These are phyloP conservation scores for Zaprionus capensis DNA, from an alignment of 1,140 invertebrate species.

Conservation along the genomic window DNA sequence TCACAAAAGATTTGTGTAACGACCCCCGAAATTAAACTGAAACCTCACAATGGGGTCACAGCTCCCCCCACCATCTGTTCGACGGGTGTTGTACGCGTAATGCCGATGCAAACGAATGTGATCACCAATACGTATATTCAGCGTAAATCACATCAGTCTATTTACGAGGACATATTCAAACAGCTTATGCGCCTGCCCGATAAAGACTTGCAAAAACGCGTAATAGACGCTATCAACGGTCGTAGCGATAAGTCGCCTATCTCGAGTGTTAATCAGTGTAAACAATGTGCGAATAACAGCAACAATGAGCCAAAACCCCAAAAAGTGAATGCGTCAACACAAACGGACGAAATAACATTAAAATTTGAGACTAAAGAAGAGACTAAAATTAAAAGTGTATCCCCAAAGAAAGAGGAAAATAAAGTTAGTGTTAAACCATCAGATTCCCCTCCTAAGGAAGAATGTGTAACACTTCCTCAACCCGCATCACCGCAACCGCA, in stretches of 20 bases:
- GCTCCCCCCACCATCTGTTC: conserved; percentile 2
- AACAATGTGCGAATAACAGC: conserved; percentile 47
- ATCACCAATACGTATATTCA: conserved; percentile 60
- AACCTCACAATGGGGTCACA: conserved; percentile 10
- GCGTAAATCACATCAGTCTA: conserved; percentile 57
- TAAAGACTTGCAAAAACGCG: conserved; percentile 69
- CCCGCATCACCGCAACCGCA: not conserved
- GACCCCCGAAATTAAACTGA: conserved; percentile 30
- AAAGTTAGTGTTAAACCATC: not conserved
- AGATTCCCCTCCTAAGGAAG: not conserved
- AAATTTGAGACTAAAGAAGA: conserved; percentile 25
- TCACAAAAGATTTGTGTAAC: conserved; percentile 47
- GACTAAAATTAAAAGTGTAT: not conserved
- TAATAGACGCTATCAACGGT: conserved; percentile 74
- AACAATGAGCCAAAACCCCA: conserved; percentile 25
- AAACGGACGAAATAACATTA: conserved; percentile 50
- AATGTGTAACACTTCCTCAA: not conserved
- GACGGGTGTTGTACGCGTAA: conserved; percentile 16
- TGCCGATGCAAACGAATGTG: conserved; percentile 26
- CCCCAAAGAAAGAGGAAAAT: not conserved
- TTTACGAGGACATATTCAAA: conserved; percentile 73
- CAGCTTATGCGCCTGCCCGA: conserved; percentile 69
- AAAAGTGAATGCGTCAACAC: conserved; percentile 58
- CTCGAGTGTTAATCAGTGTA: conserved; percentile 44
- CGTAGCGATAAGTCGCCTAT: conserved; percentile 54